A percentile compares a stretch with the other conserved stretches of the same genome.
Conservation (phyloP, 2,113 vertebrate genomes). For the Dicerorhinus sumatrensis region DNA sequence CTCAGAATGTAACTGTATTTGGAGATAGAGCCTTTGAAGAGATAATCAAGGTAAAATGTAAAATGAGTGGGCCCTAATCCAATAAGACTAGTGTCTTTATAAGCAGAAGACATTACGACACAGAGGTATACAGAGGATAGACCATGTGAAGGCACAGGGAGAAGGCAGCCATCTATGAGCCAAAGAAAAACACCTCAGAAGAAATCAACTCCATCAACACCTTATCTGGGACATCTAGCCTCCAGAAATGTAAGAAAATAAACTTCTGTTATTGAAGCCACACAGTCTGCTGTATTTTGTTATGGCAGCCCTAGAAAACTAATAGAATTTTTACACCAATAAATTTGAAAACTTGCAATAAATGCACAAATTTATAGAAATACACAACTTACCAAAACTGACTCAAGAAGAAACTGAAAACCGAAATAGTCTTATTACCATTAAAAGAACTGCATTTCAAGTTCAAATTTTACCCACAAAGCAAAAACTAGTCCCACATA, state of each 20-base stretch:
- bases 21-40: neutral
- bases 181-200: neutral
- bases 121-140: neutral
- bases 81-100: neutral
- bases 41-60: neutral
- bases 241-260: neutral
- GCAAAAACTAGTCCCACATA: neutral
- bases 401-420: conserved; percentile 24
- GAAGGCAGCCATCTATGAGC: neutral
- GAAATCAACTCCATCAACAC: neutral
- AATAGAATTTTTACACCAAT: neutral
- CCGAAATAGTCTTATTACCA: neutral
- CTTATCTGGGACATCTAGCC: neutral
- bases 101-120: neutral
- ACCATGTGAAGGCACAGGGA: neutral
- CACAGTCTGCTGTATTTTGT: neutral
- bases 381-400: neutral
- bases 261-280: neutral
- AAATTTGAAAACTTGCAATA: neutral
- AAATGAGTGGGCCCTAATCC: neutral
- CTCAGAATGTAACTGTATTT: neutral
- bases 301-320: neutral
- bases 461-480: neutral
- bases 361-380: neutral
- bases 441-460: neutral